Percentiles rank a stretch among this genome's conserved stretches.
These are phyloP conservation scores for Villa cingulata DNA, from an alignment of 2,888 invertebrate species.

Conservation along the genomic window DNA sequence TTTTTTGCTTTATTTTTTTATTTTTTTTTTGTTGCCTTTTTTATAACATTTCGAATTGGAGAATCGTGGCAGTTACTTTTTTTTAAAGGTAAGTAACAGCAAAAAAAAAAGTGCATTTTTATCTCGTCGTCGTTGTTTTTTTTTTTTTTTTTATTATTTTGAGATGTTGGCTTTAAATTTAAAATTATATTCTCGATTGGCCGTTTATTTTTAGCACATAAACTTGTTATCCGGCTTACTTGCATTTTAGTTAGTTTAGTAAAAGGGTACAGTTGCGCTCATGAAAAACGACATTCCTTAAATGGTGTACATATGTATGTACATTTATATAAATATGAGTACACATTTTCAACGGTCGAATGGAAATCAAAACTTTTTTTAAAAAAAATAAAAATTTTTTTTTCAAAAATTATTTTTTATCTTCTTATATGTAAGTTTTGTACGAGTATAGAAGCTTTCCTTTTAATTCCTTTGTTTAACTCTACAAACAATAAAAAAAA, in stretches of 20 bases:
- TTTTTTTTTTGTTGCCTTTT: neutral
- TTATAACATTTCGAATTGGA: constrained; percentile 9
- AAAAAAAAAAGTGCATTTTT: neutral
- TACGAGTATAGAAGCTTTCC: too few species aligned
- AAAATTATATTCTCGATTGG: constrained; percentile 8
- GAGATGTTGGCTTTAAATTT: too few species aligned
- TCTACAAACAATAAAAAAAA: too few species aligned
- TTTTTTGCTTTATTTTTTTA: neutral
- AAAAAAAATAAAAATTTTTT: too few species aligned
- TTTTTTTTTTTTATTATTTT: constrained; percentile 2
- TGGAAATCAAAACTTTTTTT: neutral
- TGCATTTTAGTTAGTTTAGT: too few species aligned
- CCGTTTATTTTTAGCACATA: constrained; percentile 14
- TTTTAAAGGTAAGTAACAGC: neutral
- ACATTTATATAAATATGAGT: neutral
- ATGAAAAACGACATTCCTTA: constrained; percentile 18
- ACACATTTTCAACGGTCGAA: constrained; percentile 5
- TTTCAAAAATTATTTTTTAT: too few species aligned
- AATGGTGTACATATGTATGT: constrained; percentile 13
- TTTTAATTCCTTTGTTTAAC: too few species aligned
- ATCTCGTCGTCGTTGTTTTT: neutral
- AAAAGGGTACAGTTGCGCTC: constrained; percentile 20
- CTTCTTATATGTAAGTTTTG: too few species aligned
- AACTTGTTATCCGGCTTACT: constrained; percentile 6
- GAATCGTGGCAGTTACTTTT: constrained; percentile 8